A percentile compares a stretch with the other conserved stretches of the same genome.
Evolutionary conservation across 2,888 invertebrate genomes (phyloP).

Genomic region (Leptogaster cylindrica): DNA sequence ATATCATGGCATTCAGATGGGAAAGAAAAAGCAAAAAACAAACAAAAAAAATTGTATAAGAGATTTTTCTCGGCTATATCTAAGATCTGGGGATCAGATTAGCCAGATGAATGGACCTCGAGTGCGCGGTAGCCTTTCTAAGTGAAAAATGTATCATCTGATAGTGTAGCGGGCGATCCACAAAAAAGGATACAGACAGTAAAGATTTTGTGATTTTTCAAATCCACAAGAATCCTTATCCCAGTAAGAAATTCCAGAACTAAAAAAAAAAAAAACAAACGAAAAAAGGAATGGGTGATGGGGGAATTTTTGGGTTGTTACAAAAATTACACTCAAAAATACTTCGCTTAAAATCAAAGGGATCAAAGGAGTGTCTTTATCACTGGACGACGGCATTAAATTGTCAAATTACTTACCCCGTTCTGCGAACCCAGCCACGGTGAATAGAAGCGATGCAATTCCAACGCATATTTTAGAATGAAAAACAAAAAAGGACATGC

Average conservation of each 20-base stretch:
- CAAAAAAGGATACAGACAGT: too few species aligned
- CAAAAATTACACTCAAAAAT: too few species aligned
- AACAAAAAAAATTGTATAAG: slow-evolving; percentile 17
- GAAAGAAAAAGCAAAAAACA: too few species aligned
- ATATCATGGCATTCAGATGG: slow-evolving; percentile 22
- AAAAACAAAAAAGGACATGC: slow-evolving; percentile 5
- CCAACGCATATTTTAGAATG: too few species aligned
- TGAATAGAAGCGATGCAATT: neutral
- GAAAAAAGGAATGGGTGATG: too few species aligned
- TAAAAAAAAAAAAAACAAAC: too few species aligned
- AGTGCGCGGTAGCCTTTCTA: slow-evolving; percentile 43
- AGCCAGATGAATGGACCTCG: slow-evolving; percentile 45
- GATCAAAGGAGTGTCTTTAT: neutral
- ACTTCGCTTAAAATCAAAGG: too few species aligned
- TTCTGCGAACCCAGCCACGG: slow-evolving; percentile 33
- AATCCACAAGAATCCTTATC: slow-evolving; percentile 30
- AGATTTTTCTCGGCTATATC: slow-evolving; percentile 41
- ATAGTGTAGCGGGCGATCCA: neutral
- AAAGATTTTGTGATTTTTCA: too few species aligned
- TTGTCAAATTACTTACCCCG: slow-evolving; percentile 44
- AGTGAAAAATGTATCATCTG: slow-evolving; percentile 47
- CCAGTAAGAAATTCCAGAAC: neutral
- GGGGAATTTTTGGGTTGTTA: too few species aligned
- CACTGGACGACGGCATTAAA: too few species aligned
- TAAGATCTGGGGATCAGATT: slow-evolving; percentile 47